phyloP scores from a whole-genome alignment of 2,113 vertebrate species.

The Rhynchomys soricoides region DNA sequence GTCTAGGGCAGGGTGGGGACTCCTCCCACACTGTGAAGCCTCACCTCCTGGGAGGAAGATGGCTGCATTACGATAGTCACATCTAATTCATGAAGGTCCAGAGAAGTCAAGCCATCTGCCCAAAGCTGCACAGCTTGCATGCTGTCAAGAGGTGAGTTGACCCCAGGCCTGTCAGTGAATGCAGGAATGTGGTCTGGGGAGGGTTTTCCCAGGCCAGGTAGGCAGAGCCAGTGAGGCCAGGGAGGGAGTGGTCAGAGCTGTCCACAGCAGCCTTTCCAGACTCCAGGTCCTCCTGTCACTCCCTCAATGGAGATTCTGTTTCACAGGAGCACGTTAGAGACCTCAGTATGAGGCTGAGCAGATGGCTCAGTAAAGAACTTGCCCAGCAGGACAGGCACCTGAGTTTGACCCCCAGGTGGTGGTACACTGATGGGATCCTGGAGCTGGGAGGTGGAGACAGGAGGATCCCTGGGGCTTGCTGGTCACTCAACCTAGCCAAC shows the following conservation, averaged over 20 bases:
- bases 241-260: background rate
- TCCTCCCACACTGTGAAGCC: background rate
- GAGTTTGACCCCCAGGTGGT: no score
- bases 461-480: background rate
- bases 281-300: background rate
- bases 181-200: fast-evolving
- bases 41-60: background rate
- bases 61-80: background rate
- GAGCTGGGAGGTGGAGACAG: background rate
- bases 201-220: background rate
- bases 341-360: background rate
- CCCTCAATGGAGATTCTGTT: background rate
- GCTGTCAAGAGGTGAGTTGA: background rate
- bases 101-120: background rate
- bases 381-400: no score
- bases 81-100: background rate
- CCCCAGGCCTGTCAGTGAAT: background rate
- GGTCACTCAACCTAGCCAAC: background rate
- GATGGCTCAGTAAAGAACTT: background rate
- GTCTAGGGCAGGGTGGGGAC: background rate
- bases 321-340: background rate
- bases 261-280: fast-evolving
- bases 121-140: background rate
- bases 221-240: background rate
- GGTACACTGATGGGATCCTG: background rate